Evolutionary conservation across 2,113 vertebrate genomes (phyloP).

Genomic region (Gymnogyps californianus): DNA sequence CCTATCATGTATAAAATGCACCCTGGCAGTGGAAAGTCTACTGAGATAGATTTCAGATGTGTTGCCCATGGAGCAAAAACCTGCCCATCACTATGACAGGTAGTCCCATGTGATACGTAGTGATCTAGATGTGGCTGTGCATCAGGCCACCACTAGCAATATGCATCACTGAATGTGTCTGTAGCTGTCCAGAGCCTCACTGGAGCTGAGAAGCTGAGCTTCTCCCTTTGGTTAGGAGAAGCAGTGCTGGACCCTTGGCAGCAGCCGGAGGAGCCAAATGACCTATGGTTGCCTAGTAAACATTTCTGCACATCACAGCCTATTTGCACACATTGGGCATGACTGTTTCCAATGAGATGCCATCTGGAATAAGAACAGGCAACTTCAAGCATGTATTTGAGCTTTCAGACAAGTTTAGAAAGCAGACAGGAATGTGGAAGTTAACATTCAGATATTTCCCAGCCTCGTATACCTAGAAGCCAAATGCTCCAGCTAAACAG

Average conservation of each 20-base stretch:
- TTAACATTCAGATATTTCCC: neutral
- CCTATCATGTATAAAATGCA: neutral
- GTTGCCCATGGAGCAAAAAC: neutral
- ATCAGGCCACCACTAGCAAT: neutral
- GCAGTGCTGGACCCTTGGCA: neutral
- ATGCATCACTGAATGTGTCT: neutral
- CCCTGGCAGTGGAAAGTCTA: neutral
- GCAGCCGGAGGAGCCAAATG: neutral
- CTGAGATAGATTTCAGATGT: neutral
- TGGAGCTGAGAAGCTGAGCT: neutral
- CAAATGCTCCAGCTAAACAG: slow-evolving; percentile 36
- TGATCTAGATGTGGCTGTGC: neutral
- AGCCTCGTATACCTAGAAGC: neutral
- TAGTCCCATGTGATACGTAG: fast-evolving
- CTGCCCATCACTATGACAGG: fast-evolving
- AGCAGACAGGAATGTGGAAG: neutral
- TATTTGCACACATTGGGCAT: neutral
- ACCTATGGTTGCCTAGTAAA: neutral
- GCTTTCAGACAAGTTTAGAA: neutral
- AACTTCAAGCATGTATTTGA: neutral
- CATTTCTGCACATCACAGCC: neutral
- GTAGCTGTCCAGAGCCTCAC: neutral
- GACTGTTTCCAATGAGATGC: slow-evolving; percentile 27
- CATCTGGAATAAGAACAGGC: slow-evolving; percentile 33
- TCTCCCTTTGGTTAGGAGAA: neutral